phyloP scores from a whole-genome alignment of 2,113 vertebrate species.

The Channa argus region DNA sequence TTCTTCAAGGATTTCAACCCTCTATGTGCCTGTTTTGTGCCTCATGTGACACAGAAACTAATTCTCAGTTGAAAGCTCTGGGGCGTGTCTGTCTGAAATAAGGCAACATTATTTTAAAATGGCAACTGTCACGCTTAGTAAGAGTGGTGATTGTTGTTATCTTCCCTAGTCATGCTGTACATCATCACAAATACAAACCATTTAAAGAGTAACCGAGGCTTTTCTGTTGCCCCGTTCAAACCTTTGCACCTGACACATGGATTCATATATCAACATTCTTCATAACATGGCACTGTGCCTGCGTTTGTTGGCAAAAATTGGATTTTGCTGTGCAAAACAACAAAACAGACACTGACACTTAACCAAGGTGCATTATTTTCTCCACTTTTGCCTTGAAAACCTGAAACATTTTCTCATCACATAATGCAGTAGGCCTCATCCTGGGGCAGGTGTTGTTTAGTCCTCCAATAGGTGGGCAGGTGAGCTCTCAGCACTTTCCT shows the following conservation, averaged over 20 bases:
- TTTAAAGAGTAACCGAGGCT: conserved; percentile 38
- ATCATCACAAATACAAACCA: conserved; percentile 52
- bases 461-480: conserved; percentile 92
- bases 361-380: conserved; percentile 61
- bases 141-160: conserved; percentile 71
- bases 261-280: conserved; percentile 69
- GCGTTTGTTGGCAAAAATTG: conserved; percentile 59
- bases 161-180: conserved; percentile 56
- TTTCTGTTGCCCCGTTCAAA: conserved; percentile 21
- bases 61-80: conserved; percentile 66
- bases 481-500: conserved; percentile 93
- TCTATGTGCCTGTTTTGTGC: conserved; percentile 53
- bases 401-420: conserved; percentile 81
- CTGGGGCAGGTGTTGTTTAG: conserved; percentile 92
- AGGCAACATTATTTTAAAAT: conserved; percentile 82
- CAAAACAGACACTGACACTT: conserved; percentile 66
- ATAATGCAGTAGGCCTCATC: conserved; percentile 95
- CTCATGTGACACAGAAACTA: conserved; percentile 58
- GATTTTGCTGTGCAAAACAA: conserved; percentile 75
- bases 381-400: conserved; percentile 41
- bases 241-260: conserved; percentile 42
- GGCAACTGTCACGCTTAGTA: conserved; percentile 72
- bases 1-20: conserved; percentile 56
- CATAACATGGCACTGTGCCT: conserved; percentile 59
- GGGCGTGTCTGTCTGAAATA: conserved; percentile 75